Conservation (phyloP, 2,797 vertebrate species). For the Acipenser transmontanus region DNA sequence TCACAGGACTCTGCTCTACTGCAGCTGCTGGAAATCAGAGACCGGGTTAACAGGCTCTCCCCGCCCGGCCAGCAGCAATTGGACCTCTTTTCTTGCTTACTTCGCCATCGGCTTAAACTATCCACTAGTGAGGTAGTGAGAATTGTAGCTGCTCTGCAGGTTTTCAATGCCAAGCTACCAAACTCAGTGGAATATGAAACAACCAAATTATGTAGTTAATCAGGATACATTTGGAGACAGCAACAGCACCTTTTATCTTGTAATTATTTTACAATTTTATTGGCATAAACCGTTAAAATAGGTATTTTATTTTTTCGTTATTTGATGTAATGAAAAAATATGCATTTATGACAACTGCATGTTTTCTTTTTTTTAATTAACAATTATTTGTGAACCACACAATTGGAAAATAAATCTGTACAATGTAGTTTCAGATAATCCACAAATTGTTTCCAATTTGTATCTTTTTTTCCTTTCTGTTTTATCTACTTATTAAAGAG, state of each 20-base stretch:
- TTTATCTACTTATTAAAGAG: too few species aligned
- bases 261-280: too few species aligned
- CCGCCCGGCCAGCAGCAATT: constrained; percentile 83
- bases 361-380: constrained; percentile 65
- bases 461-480: too few species aligned
- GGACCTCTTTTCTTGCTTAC: constrained; percentile 92
- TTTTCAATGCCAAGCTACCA: constrained; percentile 90
- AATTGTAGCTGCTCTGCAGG: constrained; percentile 89
- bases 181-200: constrained; percentile 93
- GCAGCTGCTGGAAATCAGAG: constrained; percentile 89
- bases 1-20: constrained; percentile 92
- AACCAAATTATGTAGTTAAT: constrained; percentile 98
- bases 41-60: constrained; percentile 92
- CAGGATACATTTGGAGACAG: too few species aligned
- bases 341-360: too few species aligned
- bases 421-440: constrained; percentile 41
- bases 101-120: constrained; percentile 91
- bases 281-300: too few species aligned
- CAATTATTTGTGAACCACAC: constrained; percentile 44
- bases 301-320: too few species aligned
- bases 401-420: constrained; percentile 46
- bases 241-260: too few species aligned
- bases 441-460: too few species aligned
- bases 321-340: too few species aligned
- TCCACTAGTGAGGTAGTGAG: constrained; percentile 88